A percentile compares a stretch with the other conserved stretches of the same genome.
Conservation (phyloP, 2,797 vertebrate species). For the Coracias cyanogaster region DNA sequence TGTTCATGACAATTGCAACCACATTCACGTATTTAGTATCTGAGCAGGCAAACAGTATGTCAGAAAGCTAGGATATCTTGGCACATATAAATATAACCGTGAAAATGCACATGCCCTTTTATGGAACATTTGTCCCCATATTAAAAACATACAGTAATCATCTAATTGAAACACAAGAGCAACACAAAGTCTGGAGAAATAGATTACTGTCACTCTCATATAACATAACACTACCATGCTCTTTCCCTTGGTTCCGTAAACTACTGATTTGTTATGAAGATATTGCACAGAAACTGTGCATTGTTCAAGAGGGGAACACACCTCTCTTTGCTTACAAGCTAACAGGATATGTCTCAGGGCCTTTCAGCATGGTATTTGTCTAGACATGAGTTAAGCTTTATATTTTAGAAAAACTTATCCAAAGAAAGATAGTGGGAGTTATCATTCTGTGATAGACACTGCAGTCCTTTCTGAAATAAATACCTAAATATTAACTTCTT, state of each 20-base stretch:
- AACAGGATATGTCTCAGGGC: neutral
- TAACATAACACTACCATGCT: neutral
- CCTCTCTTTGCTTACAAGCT: neutral
- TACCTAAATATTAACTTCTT: neutral
- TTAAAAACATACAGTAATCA: neutral
- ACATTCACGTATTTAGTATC: neutral
- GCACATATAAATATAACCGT: neutral
- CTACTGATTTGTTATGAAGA: neutral
- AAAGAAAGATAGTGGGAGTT: neutral
- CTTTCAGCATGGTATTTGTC: neutral
- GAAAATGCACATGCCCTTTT: neutral
- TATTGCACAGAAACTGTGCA: neutral
- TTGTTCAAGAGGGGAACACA: neutral
- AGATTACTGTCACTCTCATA: neutral
- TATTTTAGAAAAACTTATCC: neutral
- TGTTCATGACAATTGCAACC: neutral
- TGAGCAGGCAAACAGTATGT: neutral
- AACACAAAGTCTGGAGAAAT: neutral
- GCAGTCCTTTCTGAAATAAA: slow-evolving; percentile 2
- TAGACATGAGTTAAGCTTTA: neutral
- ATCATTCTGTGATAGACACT: neutral
- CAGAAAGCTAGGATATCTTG: neutral
- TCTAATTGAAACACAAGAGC: neutral
- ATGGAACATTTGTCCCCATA: neutral
- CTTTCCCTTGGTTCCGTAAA: neutral